These are phyloP conservation scores for Sminthurides bifidus DNA, from an alignment of 1,140 invertebrate genomes.

Conservation along the genomic window DNA sequence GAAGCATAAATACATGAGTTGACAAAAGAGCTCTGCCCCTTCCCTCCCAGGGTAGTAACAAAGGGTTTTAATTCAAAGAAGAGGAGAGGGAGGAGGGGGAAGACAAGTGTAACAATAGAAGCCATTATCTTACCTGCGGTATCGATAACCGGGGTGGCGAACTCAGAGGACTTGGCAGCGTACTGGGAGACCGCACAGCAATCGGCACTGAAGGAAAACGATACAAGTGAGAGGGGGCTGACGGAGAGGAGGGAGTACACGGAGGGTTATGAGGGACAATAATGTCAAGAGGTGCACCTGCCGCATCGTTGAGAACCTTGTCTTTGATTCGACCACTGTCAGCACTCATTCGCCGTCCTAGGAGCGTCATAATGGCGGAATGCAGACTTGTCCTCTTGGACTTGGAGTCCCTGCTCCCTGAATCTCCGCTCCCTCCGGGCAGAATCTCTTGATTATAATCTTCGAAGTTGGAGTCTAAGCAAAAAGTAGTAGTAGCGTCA, in stretches of 20 bases:
- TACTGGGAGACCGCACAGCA: not conserved
- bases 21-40: too few species aligned
- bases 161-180: not conserved
- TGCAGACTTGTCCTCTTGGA: not conserved
- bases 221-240: not conserved
- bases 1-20: too few species aligned
- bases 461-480: not conserved
- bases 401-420: not conserved
- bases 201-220: not conserved
- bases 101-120: too few species aligned
- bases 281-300: not conserved
- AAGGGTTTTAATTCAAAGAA: too few species aligned
- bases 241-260: not conserved
- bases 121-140: too few species aligned
- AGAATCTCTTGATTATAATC: slow-evolving; percentile 4
- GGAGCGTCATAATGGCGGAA: slow-evolving; percentile 19
- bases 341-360: slow-evolving; percentile 13
- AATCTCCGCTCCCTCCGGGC: not conserved
- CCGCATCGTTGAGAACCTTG: not conserved
- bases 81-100: too few species aligned
- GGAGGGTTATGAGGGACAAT: not conserved
- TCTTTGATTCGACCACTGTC: not conserved
- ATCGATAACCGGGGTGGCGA: not conserved
- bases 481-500: not conserved
- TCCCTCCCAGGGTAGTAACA: too few species aligned